Percentiles rank a stretch among this genome's conserved stretches.
Evolutionary conservation across 37 sponge, comb jelly and placozoan species (phyloP).

Genomic region (Beroe forskalii): DNA sequence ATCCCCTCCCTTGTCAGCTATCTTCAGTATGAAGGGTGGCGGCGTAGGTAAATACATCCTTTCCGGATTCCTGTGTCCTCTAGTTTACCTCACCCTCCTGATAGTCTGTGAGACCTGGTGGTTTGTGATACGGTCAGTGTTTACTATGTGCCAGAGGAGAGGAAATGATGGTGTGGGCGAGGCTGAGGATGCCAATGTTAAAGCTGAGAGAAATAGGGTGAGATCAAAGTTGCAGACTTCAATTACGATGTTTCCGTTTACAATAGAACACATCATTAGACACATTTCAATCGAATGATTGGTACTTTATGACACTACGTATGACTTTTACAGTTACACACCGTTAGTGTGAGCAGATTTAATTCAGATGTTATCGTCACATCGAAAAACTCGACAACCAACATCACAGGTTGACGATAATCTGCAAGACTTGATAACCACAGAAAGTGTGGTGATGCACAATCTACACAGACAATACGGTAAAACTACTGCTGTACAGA

Average conservation of each 20-base stretch:
- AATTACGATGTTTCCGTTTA: too few relatives aligned
- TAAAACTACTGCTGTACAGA: slow-evolving; percentile 25
- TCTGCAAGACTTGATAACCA: not conserved
- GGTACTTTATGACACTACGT: too few relatives aligned
- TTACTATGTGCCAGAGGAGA: not conserved
- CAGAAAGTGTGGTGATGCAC: slow-evolving; percentile 7
- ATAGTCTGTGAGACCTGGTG: not conserved
- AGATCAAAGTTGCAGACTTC: too few relatives aligned
- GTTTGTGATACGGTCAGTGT: not conserved
- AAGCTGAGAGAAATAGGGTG: not conserved
- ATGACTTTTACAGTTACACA: too few relatives aligned
- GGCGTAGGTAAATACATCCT: not conserved
- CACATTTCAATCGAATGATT: too few relatives aligned
- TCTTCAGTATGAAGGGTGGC: not conserved
- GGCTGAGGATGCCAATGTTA: slow-evolving; percentile 4
- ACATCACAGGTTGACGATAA: not conserved
- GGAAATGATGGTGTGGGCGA: not conserved
- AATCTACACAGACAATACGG: not conserved
- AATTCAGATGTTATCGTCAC: too few relatives aligned
- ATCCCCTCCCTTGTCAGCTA: too few relatives aligned
- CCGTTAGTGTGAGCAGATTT: too few relatives aligned
- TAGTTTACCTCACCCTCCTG: not conserved
- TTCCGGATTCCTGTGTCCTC: not conserved
- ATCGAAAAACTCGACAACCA: too few relatives aligned
- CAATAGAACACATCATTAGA: too few relatives aligned